Evolutionary conservation across 2,113 vertebrate species (phyloP).

Genomic region (Rhea americana): DNA sequence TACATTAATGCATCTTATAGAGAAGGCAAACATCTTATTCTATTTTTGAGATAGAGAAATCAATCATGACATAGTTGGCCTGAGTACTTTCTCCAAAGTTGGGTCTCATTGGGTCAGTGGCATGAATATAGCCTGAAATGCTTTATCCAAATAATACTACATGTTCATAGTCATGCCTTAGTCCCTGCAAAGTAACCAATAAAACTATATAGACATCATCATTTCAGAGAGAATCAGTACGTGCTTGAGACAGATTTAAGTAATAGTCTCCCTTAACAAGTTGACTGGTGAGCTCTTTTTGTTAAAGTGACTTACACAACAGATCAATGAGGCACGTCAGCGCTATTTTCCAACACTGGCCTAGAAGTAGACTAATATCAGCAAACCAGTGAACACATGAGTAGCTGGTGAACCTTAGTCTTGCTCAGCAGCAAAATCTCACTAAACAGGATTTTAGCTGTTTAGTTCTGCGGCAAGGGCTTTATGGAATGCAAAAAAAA

Average conservation of each 20-base stretch:
- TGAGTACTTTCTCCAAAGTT: background rate
- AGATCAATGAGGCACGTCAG: background rate
- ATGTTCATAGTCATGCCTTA: background rate
- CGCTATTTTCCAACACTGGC: background rate
- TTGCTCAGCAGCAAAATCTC: background rate
- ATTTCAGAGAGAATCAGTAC: background rate
- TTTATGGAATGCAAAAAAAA: background rate
- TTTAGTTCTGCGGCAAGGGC: background rate
- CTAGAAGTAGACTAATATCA: background rate
- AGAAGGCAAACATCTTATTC: background rate
- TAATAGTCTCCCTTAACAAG: background rate
- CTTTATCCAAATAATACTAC: background rate
- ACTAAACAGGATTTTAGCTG: background rate
- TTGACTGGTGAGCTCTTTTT: background rate
- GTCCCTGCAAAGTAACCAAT: background rate
- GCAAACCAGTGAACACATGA: background rate
- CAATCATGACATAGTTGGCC: background rate
- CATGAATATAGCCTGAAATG: background rate
- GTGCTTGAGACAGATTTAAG: background rate
- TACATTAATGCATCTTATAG: background rate
- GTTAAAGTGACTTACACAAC: background rate
- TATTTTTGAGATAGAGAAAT: background rate
- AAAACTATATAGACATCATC: background rate
- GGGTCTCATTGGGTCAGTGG: background rate
- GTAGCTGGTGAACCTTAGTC: background rate